These are phyloP conservation scores for Tapera naevia DNA, from an alignment of 2,797 vertebrate species.

Conservation along the genomic window DNA sequence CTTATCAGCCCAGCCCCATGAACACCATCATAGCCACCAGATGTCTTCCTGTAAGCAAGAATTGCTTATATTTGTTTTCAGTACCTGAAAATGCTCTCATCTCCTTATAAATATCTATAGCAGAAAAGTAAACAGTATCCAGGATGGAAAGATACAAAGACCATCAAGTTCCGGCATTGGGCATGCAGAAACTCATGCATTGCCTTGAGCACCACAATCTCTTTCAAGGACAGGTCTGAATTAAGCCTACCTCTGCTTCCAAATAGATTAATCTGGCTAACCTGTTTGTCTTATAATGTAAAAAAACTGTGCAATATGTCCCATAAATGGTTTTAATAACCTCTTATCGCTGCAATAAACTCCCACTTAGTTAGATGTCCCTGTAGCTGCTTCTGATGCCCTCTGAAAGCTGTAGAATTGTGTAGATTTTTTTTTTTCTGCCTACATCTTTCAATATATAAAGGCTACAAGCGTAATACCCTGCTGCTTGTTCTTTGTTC, in stretches of 20 bases:
- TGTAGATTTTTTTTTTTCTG: not conserved
- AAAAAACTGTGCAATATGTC: not conserved
- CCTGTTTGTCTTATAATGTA: not conserved
- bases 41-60: slow-evolving; percentile 57
- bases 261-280: not conserved
- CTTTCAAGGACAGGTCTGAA: slow-evolving; percentile 24
- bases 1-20: slow-evolving; percentile 18
- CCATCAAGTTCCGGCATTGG: not conserved
- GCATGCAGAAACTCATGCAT: slow-evolving; percentile 16
- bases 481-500: not conserved
- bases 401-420: not conserved
- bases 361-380: not conserved
- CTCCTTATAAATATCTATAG: slow-evolving; percentile 48
- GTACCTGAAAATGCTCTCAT: slow-evolving; percentile 58
- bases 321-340: slow-evolving; percentile 21
- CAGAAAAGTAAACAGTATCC: slow-evolving; percentile 60
- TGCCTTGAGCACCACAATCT: slow-evolving; percentile 7
- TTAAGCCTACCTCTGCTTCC: not conserved
- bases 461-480: not conserved
- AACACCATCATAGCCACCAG: slow-evolving; percentile 18
- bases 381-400: not conserved
- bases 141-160: slow-evolving; percentile 44
- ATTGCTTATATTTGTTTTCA: slow-evolving; percentile 23
- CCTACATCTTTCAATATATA: not conserved
- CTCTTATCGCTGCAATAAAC: slow-evolving; percentile 3